Evolutionary conservation across 2,797 vertebrate genomes (phyloP).

Genomic region (Podarcis lilfordi): DNA sequence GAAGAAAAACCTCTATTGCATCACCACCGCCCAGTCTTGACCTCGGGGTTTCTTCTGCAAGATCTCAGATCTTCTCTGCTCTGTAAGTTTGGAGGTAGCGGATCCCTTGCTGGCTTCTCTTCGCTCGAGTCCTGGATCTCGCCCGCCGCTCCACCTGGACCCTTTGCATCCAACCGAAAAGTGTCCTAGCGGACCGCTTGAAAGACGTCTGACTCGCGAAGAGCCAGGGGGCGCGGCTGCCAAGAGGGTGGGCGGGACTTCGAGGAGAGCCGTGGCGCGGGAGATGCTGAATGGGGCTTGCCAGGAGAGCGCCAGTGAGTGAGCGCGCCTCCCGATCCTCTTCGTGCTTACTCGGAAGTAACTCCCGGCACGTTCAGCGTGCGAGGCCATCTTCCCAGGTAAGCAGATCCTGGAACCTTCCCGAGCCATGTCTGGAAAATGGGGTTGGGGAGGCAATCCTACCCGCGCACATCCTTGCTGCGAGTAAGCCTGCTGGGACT

Average conservation of each 20-base stretch:
- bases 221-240: neutral
- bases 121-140: neutral
- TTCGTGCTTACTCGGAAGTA: neutral
- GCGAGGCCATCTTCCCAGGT: too few relatives aligned
- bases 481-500: neutral
- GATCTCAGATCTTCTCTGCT: neutral
- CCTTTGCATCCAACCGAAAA: neutral
- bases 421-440: neutral
- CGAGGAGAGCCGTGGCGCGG: too few relatives aligned
- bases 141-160: neutral
- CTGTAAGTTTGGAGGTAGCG: neutral
- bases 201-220: rapidly evolving
- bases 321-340: neutral
- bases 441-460: neutral
- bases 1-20: neutral
- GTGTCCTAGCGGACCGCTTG: neutral
- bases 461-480: neutral
- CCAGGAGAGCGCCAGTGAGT: neutral
- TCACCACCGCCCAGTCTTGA: neutral
- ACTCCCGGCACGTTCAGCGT: too few relatives aligned
- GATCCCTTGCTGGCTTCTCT: rapidly evolving
- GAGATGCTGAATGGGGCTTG: neutral
- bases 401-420: too few relatives aligned
- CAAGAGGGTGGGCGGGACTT: neutral
- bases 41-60: neutral